phyloP scores from a whole-genome alignment of 53 echinoderm and acorn worm species.

The Hippasteria phrygiana region DNA sequence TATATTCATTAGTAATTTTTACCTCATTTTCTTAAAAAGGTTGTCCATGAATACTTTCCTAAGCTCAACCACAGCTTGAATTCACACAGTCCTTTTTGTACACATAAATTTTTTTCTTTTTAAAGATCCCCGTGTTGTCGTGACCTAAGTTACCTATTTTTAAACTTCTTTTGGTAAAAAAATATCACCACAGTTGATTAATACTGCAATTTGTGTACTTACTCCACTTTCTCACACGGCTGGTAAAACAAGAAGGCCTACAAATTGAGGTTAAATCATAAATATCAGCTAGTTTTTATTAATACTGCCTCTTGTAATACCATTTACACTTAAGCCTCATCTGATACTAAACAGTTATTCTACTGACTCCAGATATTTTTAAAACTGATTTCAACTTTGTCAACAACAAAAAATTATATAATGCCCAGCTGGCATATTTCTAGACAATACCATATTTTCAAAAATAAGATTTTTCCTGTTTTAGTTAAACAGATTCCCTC shows the following conservation, averaged over 20 bases:
- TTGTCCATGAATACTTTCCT: neutral
- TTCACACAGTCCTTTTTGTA: conserved; percentile 20
- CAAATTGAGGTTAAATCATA: neutral
- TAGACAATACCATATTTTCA: too few species aligned
- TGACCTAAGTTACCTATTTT: neutral
- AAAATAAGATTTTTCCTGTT: too few species aligned
- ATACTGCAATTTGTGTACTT: conserved; percentile 15
- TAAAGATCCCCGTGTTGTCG: conserved; percentile 24
- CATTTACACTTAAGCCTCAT: too few species aligned
- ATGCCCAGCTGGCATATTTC: too few species aligned
- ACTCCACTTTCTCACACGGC: too few species aligned
- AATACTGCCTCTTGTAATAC: neutral
- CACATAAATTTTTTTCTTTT: conserved; percentile 13
- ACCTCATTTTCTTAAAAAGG: conserved; percentile 40
- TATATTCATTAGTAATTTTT: conserved; percentile 12
- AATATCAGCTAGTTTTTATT: neutral
- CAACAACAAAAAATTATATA: too few species aligned
- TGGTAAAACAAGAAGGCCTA: too few species aligned
- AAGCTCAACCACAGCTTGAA: conserved; percentile 31
- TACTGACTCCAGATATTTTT: too few species aligned
- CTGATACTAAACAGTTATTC: too few species aligned
- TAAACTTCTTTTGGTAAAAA: neutral
- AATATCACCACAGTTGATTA: neutral
- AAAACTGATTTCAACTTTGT: too few species aligned
- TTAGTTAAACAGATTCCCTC: too few species aligned